Evolutionary conservation across 2,888 invertebrate species (phyloP).

Genomic region (Leucophenga maculata): DNA sequence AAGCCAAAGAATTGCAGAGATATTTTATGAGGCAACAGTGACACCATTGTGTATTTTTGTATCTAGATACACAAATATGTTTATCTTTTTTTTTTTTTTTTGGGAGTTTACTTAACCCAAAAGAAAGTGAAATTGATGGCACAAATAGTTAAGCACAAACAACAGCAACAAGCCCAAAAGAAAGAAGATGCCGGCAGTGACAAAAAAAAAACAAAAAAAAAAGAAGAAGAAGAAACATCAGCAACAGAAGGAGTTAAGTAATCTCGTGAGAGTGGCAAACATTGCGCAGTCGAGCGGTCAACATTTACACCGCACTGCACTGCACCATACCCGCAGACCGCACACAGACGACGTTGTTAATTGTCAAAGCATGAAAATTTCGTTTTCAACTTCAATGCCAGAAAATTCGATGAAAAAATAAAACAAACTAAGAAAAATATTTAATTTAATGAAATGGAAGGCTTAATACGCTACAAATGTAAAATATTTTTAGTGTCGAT

Average conservation of each 20-base stretch:
- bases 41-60: too few relatives aligned
- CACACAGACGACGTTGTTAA: constrained; percentile 33
- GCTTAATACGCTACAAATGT: background rate
- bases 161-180: background rate
- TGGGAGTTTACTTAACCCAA: constrained; percentile 41
- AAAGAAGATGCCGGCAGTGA: background rate
- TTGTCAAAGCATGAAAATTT: constrained; percentile 50
- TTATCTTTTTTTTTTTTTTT: background rate
- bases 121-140: constrained; percentile 69
- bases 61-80: too few relatives aligned
- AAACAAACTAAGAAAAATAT: constrained; percentile 23
- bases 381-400: constrained; percentile 51
- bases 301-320: constrained; percentile 35
- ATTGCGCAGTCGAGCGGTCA: constrained; percentile 53
- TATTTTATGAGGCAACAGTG: too few relatives aligned
- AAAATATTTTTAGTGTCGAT: too few relatives aligned
- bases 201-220: too few relatives aligned
- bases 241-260: constrained; percentile 52
- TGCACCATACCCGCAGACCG: constrained; percentile 20
- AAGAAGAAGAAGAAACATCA: constrained; percentile 7
- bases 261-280: constrained; percentile 62
- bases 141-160: constrained; percentile 47
- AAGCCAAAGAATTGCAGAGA: too few relatives aligned
- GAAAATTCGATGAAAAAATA: constrained; percentile 41
- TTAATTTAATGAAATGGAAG: background rate